phyloP scores from a whole-genome alignment of 2,797 vertebrate genomes.

The Peromyscus attwateri region DNA sequence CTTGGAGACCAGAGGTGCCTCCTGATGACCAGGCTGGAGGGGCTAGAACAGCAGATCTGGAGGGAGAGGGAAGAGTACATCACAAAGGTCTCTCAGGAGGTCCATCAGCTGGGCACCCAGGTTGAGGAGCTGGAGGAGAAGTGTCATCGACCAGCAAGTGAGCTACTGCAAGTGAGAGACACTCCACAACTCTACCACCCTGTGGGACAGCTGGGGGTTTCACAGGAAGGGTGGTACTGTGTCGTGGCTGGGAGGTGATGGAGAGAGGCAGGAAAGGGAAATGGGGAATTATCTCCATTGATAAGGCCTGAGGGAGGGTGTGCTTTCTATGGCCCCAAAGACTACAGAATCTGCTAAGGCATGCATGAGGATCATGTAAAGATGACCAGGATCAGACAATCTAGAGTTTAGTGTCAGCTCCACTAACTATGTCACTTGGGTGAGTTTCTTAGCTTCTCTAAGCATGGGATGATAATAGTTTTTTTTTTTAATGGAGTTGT shows the following conservation, averaged over 20 bases:
- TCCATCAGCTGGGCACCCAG: neutral
- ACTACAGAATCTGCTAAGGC: neutral
- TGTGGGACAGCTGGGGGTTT: neutral
- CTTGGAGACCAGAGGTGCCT: slow-evolving; percentile 90
- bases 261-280: neutral
- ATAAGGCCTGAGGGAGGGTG: neutral
- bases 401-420: neutral
- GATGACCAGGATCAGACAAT: neutral
- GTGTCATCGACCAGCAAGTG: slow-evolving; percentile 58
- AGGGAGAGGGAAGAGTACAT: slow-evolving; percentile 90
- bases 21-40: slow-evolving; percentile 91
- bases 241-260: neutral
- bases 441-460: neutral
- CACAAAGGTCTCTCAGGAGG: slow-evolving; percentile 89
- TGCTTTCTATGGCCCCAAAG: neutral
- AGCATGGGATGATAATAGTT: neutral
- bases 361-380: neutral
- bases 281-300: neutral
- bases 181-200: neutral
- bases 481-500: neutral
- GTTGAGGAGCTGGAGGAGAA: slow-evolving; percentile 66
- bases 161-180: slow-evolving; percentile 77
- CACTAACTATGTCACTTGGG: neutral
- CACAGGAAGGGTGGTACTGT: neutral
- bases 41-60: slow-evolving; percentile 88